Evolutionary conservation across 2,113 vertebrate genomes (phyloP).

Genomic region (Xenopus borealis): DNA sequence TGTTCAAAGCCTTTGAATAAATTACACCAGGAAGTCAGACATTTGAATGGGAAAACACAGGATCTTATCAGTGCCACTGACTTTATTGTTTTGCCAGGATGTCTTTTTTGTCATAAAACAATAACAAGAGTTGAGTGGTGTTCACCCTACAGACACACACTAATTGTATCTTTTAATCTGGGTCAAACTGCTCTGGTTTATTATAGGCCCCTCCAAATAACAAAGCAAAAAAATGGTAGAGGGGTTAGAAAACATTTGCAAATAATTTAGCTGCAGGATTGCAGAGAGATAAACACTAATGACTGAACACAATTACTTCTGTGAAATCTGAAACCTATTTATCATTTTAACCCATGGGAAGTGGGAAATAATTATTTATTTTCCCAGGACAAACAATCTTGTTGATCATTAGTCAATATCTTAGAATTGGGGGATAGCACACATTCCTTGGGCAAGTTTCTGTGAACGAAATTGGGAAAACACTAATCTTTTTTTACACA

Average conservation of each 20-base stretch:
- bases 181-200: slow-evolving; percentile 75
- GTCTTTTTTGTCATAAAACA: slow-evolving; percentile 72
- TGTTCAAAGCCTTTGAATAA: slow-evolving; percentile 53
- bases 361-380: slow-evolving; percentile 41
- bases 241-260: slow-evolving; percentile 59
- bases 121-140: slow-evolving; percentile 74
- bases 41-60: slow-evolving; percentile 49
- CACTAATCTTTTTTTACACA: no score
- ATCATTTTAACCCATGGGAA: slow-evolving; percentile 35
- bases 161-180: slow-evolving; percentile 83
- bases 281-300: slow-evolving; percentile 55
- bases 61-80: slow-evolving; percentile 55
- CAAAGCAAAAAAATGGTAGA: slow-evolving; percentile 8
- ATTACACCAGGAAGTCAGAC: slow-evolving; percentile 57
- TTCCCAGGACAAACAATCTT: slow-evolving; percentile 35
- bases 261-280: slow-evolving; percentile 63
- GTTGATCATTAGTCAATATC: slow-evolving; percentile 23
- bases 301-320: slow-evolving; percentile 31
- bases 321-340: slow-evolving; percentile 42
- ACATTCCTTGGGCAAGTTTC: slow-evolving; percentile 3
- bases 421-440: not conserved
- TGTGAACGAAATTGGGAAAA: no score
- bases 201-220: slow-evolving; percentile 68
- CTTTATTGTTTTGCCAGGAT: slow-evolving; percentile 69
- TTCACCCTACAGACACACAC: slow-evolving; percentile 75